Conservation (phyloP, 2,888 invertebrate species). For the Antheraea yamamai region DNA sequence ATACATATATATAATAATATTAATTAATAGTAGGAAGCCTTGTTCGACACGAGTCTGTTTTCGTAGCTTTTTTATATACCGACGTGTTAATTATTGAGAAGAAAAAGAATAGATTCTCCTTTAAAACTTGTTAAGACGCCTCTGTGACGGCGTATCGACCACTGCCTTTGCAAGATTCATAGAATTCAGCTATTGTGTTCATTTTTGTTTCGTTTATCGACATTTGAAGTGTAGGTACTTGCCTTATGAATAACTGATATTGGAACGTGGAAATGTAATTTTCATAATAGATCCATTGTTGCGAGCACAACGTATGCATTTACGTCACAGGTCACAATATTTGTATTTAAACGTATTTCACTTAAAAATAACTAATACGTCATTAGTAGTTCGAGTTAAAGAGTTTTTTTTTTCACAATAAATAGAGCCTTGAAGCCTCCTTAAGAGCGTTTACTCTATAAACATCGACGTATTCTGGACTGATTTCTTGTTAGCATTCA, state of each 20-base stretch:
- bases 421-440: too few relatives aligned
- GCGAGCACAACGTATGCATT: constrained; percentile 67
- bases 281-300: constrained; percentile 44
- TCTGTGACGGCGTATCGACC: constrained; percentile 38
- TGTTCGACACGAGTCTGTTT: constrained; percentile 72
- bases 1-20: constrained; percentile 39
- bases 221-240: constrained; percentile 50
- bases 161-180: constrained; percentile 44
- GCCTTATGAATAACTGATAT: constrained; percentile 45
- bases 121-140: constrained; percentile 54
- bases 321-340: constrained; percentile 46
- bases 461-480: too few relatives aligned
- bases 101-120: constrained; percentile 37
- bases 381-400: too few relatives aligned
- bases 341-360: constrained; percentile 12
- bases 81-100: constrained; percentile 59
- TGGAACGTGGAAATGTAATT: constrained; percentile 49
- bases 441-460: too few relatives aligned
- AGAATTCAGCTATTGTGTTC: constrained; percentile 60
- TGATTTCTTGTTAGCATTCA: too few relatives aligned
- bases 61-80: constrained; percentile 66
- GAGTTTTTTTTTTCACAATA: too few relatives aligned
- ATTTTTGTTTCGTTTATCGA: constrained; percentile 51
- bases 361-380: too few relatives aligned
- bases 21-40: constrained; percentile 73